phyloP scores from a whole-genome alignment of 1,140 invertebrate genomes.

The Prorops nasuta region DNA sequence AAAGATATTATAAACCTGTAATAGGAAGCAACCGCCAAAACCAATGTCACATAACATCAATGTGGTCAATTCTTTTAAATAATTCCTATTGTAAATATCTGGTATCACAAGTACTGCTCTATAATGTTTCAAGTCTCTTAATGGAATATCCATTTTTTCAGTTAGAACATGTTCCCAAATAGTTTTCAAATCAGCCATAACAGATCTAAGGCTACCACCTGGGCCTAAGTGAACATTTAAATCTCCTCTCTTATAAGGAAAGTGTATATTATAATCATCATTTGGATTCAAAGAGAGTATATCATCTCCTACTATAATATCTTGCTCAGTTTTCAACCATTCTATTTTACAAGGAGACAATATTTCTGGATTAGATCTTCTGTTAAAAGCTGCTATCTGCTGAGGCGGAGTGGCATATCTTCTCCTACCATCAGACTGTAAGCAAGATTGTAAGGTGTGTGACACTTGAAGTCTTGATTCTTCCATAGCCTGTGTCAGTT shows the following conservation, averaged over 20 bases:
- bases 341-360: constrained; percentile 57
- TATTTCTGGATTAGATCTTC: constrained; percentile 69
- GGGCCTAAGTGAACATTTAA: constrained; percentile 81
- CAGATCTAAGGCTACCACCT: constrained; percentile 80
- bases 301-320: constrained; percentile 68
- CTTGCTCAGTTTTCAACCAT: constrained; percentile 64
- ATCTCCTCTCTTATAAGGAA: constrained; percentile 83
- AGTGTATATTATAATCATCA: constrained; percentile 80
- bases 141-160: constrained; percentile 72
- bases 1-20: constrained; percentile 65
- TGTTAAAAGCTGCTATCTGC: constrained; percentile 83
- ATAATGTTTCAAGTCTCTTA: constrained; percentile 78
- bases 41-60: constrained; percentile 80
- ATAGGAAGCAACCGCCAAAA: constrained; percentile 86
- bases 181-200: constrained; percentile 79
- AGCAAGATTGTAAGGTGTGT: constrained; percentile 78
- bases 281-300: constrained; percentile 72
- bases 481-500: constrained; percentile 74
- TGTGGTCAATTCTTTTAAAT: constrained; percentile 82
- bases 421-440: constrained; percentile 77
- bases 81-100: constrained; percentile 85
- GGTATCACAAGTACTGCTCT: constrained; percentile 86
- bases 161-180: constrained; percentile 85
- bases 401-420: constrained; percentile 83
- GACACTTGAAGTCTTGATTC: constrained; percentile 79